A percentile compares a stretch with the other conserved stretches of the same genome.
Evolutionary conservation across 2,113 vertebrate genomes (phyloP).

Genomic region (Cottus gobio): DNA sequence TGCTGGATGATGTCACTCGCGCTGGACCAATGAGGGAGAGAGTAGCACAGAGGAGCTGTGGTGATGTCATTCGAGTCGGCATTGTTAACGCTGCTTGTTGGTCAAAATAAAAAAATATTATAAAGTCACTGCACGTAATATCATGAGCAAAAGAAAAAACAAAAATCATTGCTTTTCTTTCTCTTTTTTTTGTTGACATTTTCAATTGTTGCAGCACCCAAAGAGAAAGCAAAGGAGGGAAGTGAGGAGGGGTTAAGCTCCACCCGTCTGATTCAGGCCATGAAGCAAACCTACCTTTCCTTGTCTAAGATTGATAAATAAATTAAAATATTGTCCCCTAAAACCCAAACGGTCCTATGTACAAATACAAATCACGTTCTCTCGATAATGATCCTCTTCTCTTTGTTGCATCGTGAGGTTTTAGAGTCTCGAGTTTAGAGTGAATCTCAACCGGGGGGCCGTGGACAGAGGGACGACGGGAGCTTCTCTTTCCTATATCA

Average conservation of each 20-base stretch:
- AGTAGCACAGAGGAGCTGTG: constrained; percentile 41
- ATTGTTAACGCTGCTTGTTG: constrained; percentile 22
- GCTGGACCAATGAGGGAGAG: constrained; percentile 55
- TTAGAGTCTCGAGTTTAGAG: constrained; percentile 23
- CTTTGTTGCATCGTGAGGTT: constrained; percentile 45
- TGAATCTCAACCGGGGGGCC: neutral
- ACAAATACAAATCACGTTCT: constrained; percentile 78
- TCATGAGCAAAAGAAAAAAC: constrained; percentile 61
- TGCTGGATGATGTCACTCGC: constrained; percentile 39
- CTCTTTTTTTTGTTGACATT: constrained; percentile 15
- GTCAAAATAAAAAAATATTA: constrained; percentile 55
- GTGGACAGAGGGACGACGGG: neutral
- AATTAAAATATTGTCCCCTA: constrained; percentile 80
- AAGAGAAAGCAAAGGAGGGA: constrained; percentile 58
- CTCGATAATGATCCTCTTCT: constrained; percentile 54
- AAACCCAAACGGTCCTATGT: constrained; percentile 77
- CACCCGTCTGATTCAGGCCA: constrained; percentile 42
- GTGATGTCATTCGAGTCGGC: constrained; percentile 37
- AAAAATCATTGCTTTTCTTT: constrained; percentile 45
- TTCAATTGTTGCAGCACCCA: constrained; percentile 44
- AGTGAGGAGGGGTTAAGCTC: constrained; percentile 28
- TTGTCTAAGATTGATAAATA: constrained; percentile 80
- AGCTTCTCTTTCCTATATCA: constrained; percentile 45
- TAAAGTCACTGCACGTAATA: constrained; percentile 72
- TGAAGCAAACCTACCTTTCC: constrained; percentile 47